Base-by-base conservation (phyloP, 2,113 vertebrate species). In the Stegastes partitus region DNA sequence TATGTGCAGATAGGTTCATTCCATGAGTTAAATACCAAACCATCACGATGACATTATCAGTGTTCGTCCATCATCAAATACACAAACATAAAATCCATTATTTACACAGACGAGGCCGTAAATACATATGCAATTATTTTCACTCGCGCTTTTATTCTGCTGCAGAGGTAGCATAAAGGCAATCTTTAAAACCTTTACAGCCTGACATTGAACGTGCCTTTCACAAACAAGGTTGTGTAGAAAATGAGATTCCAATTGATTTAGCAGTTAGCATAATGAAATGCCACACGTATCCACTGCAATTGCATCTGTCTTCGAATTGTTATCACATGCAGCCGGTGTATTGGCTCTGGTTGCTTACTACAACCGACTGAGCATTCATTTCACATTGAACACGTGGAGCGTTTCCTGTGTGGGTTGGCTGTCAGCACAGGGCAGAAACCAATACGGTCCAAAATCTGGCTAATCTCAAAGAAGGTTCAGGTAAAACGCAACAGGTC, bases 161-260 rank as follows among this genome's bases (percentile, higher is more conserved):
- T 39, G 63, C 49, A 53, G 49, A 65, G 34, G 11, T 42, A 49
- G 11, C 49, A 44, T 34, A 15, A 44, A 65, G 59, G n/a, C 0
- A n/a, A 65, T 64, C 49, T 82, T 57, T 57, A 57, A 62, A 57
- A 51, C 49, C 76, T 76, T 34, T 0, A 45, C 63, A 65, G 64
- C 26, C 16, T 63, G 64, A 59, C 58, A 59, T 37, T 31, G 58
- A 70, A 51, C 0, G 67, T 56, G 18, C 51, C 31, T 25, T 64
- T 67, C 67, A 50, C 67, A 61, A 79, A 61, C 45, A 68, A 26
- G 57, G 19, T 19, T 55, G 44, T 62, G 39, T 11, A 23, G 77
- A 59, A 65, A 66, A 80, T 65, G 11, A 62, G 58, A 44, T 73
- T 83, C 62, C 31, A 11, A 65, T 86, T 76, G 80, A 83, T 83